A percentile compares a stretch with the other conserved stretches of the same genome.
Evolutionary conservation across 2,113 vertebrate genomes (phyloP).

Genomic region (Scopus umbretta): DNA sequence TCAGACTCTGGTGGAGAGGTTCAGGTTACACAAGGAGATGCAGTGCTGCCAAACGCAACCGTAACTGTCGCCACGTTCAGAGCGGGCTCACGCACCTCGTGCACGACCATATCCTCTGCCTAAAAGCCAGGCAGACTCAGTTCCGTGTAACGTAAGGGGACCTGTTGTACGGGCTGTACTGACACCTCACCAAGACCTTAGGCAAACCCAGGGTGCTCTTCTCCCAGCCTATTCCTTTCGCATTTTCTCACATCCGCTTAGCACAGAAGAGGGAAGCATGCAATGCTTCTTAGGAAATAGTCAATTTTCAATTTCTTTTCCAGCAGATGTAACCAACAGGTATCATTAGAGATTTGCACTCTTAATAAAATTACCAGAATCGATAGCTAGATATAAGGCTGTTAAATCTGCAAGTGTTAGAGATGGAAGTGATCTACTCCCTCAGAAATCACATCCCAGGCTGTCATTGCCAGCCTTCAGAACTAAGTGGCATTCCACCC

Average conservation of each 20-base stretch:
- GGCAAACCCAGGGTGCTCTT: background rate
- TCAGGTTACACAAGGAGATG: background rate
- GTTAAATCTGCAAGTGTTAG: background rate
- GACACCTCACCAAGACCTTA: background rate
- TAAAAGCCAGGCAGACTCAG: background rate
- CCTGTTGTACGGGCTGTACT: accelerated
- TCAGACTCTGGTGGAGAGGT: background rate
- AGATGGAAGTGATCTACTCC: background rate
- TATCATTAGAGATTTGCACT: background rate
- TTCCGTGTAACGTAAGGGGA: background rate
- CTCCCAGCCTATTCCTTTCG: background rate
- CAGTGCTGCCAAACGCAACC: accelerated
- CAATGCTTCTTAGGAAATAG: background rate
- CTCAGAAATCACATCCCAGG: background rate
- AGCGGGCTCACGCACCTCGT: accelerated
- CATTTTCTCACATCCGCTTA: background rate
- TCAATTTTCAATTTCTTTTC: background rate
- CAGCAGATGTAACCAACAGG: background rate
- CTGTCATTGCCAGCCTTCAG: background rate
- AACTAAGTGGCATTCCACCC: background rate
- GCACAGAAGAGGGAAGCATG: background rate
- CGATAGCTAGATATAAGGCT: background rate
- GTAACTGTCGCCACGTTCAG: accelerated
- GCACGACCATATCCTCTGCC: background rate
- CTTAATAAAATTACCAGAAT: background rate